Evolutionary conservation across 2,113 vertebrate genomes (phyloP), one percentile per base, ranked within the genome.

Genomic region (Pseudolaguvia tuberculata): DNA sequence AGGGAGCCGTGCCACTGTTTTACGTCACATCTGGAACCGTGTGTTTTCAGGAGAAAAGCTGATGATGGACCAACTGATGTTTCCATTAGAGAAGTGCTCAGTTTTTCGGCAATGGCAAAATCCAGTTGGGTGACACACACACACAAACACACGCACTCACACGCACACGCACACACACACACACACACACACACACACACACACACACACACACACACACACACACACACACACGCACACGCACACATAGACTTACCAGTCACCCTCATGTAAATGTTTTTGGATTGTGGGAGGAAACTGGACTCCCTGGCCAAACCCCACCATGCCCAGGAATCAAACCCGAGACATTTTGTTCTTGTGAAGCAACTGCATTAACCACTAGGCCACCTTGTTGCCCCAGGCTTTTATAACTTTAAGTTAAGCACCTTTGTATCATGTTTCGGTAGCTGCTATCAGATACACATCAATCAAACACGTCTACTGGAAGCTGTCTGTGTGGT

Each of bases 1-100:
- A 55, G 35, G 13, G 55, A 51, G 56, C 17, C 8, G 17, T 55
- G 53, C 42, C 27, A 59, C 29, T 61, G 55, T 47, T 58, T 66
- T 51, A 63, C 75, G 75, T 77, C 75, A 77, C 18, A 42, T 53
- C 75, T 55, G 13, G 13, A 47, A 1, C 23, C 21, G 31, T 15
- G 50, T 42, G 66, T 35, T 75, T 52, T 59, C 66, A 27, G 23
- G n/a, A 70, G n/a, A 70, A 35, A 39, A 53, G n/a, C 5, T 39
- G 14, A 23, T 18, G 20, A 53, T 62, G 18, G 31, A 52, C 17
- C 47, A 51, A 45, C 31, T 5, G 74, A 56, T 76, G 53, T 50
- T 50, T 50, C 18, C 45, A 67, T 67, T 50, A 18, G 2, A 27
- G 11, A 42, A 42, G 5, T 42, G 5, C 21, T 15, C 23, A n/a